These are phyloP conservation scores for Aricia artaxerxes DNA, from an alignment of 2,888 invertebrate species.

Conservation along the genomic window DNA sequence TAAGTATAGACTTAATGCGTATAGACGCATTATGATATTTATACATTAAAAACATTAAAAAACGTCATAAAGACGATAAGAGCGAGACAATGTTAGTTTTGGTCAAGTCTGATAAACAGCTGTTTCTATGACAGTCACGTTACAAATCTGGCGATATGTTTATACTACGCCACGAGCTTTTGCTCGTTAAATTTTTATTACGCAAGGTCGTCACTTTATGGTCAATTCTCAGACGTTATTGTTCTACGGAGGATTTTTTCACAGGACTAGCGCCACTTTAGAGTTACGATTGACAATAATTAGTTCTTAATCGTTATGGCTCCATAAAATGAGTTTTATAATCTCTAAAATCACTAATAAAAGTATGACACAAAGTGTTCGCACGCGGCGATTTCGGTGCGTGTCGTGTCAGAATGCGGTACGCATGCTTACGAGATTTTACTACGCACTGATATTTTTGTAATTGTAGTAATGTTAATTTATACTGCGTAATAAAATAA, in stretches of 20 bases:
- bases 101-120: conserved; percentile 60
- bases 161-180: conserved; percentile 64
- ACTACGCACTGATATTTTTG: neutral
- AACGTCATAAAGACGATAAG: conserved; percentile 11
- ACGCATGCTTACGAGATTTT: neutral
- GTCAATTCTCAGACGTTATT: conserved; percentile 79
- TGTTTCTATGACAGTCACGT: conserved; percentile 78
- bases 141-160: conserved; percentile 67
- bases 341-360: conserved; percentile 53
- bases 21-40: too few relatives aligned
- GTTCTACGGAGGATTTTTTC: conserved; percentile 69
- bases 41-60: neutral
- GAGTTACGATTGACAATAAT: conserved; percentile 74
- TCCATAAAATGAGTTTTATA: conserved; percentile 66
- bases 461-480: neutral
- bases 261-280: conserved; percentile 61
- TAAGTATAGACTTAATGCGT: too few relatives aligned
- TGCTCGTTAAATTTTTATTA: conserved; percentile 81
- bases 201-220: conserved; percentile 81
- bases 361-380: conserved; percentile 36
- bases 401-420: neutral
- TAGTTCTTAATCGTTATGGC: conserved; percentile 72
- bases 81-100: conserved; percentile 15
- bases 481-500: neutral
- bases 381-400: neutral